Base-by-base conservation (phyloP, 2,888 invertebrate genomes). In the Drosophila peninsularis region DNA sequence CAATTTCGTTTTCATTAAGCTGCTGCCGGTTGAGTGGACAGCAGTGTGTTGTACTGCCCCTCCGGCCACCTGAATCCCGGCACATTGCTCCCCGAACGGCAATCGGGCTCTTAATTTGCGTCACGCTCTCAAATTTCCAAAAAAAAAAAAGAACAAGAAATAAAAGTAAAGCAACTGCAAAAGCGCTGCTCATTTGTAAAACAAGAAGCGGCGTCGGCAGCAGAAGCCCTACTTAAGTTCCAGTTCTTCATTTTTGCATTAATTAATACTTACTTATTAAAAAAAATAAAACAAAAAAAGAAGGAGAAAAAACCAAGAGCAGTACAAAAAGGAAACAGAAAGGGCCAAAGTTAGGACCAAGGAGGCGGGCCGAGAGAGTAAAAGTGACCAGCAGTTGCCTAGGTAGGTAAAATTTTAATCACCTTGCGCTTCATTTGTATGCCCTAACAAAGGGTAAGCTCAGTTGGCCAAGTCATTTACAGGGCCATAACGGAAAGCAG, bases 1-100 rank as follows among this genome's bases (percentile, higher is more conserved):
- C 90, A 83, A 83, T 86, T 86, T 88, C 86, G 72, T 80, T 88
- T 86, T 86, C 90, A 86, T 86, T 86, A 86, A 83, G 84, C 84
- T 89, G 75, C 80, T 88, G 89, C 78, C 80, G 83, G 68, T 77
- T 86, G 86, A 89, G 68, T 86, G 80, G 80, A 67, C 71, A 71
- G 57, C 58, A 34, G 32, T 41, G 54, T 54, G 53, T 27, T 30
- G 14, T 10, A 9, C 30, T 10, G 14, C 30, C 19, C 19, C 53
- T 41, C 39, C 44, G 10, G 42, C 27, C 10, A 21, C 27, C 34
- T 19, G 32, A 36, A 37, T 27, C 42, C 34, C 39, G 17, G 50
- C 56, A 30, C 64, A 63, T 47, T 55, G 75, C 62, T 66, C 67
- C 74, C 69, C 58, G 47, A 74, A 61, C 75, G 75, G 34, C 56